Evolutionary conservation across 2,113 vertebrate species (phyloP).

Genomic region (Sinosuthora webbiana): DNA sequence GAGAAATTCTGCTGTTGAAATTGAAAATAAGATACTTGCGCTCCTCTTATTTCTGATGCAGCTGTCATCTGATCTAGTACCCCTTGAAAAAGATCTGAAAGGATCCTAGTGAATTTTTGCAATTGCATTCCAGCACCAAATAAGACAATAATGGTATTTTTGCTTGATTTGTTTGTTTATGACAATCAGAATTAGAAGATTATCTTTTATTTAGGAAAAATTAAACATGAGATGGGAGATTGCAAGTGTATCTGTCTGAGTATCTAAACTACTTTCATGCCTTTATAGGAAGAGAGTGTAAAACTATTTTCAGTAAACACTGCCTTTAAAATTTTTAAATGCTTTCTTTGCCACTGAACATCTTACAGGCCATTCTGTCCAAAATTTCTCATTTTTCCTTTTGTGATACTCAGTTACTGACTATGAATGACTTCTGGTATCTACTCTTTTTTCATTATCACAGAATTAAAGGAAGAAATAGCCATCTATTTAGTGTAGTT

Average conservation of each 20-base stretch:
- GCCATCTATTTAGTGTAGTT: background rate
- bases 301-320: background rate
- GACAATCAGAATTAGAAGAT: background rate
- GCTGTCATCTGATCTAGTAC: background rate
- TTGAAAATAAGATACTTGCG: background rate
- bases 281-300: background rate
- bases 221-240: background rate
- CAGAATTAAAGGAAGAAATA: background rate
- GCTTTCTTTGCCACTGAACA: background rate
- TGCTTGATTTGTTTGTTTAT: background rate
- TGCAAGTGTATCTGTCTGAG: accelerated
- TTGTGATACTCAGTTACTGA: background rate
- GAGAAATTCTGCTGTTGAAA: background rate
- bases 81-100: background rate
- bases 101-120: background rate
- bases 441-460: background rate
- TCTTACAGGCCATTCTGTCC: background rate
- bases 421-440: background rate
- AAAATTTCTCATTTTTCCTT: background rate
- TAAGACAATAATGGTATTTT: background rate
- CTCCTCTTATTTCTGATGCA: background rate
- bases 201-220: background rate
- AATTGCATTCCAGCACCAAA: background rate
- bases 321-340: background rate
- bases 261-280: background rate